Evolutionary conservation across 2,888 invertebrate species (phyloP).

Genomic region (Parnassius apollo): DNA sequence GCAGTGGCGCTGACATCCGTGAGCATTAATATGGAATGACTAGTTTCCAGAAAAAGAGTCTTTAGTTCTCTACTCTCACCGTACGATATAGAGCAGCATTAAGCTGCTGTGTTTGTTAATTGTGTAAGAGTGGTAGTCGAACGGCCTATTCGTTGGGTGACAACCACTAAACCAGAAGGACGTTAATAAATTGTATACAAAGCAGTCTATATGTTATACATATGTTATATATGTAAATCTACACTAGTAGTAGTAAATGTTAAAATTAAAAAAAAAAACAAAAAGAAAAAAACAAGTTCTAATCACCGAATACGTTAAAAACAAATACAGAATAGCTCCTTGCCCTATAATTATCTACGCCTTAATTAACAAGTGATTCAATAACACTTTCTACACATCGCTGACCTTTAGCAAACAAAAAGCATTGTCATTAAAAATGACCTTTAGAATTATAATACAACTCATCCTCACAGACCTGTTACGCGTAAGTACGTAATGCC

Average conservation of each 20-base stretch:
- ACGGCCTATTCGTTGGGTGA: too few species aligned
- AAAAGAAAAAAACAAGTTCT: neutral
- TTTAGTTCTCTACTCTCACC: too few species aligned
- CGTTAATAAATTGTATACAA: too few species aligned
- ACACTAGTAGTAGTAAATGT: neutral
- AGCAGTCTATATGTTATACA: too few species aligned
- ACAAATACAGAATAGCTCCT: constrained; percentile 7
- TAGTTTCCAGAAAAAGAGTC: too few species aligned
- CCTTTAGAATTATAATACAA: constrained; percentile 32
- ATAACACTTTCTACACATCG: constrained; percentile 26
- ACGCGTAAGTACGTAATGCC: constrained; percentile 42
- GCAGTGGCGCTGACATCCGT: too few species aligned
- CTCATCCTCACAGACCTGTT: constrained; percentile 25
- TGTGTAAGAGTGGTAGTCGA: too few species aligned
- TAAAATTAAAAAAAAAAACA: neutral
- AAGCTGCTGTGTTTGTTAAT: too few species aligned
- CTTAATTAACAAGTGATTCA: constrained; percentile 24
- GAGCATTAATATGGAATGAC: too few species aligned
- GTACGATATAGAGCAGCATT: too few species aligned
- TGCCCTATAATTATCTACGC: constrained; percentile 14
- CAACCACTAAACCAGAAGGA: too few species aligned
- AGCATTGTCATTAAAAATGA: constrained; percentile 35
- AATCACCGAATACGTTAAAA: constrained; percentile 1
- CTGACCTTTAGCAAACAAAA: constrained; percentile 31
- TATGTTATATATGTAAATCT: neutral